Evolutionary conservation across 2,797 vertebrate genomes (phyloP).

Genomic region (Helostoma temminkii): DNA sequence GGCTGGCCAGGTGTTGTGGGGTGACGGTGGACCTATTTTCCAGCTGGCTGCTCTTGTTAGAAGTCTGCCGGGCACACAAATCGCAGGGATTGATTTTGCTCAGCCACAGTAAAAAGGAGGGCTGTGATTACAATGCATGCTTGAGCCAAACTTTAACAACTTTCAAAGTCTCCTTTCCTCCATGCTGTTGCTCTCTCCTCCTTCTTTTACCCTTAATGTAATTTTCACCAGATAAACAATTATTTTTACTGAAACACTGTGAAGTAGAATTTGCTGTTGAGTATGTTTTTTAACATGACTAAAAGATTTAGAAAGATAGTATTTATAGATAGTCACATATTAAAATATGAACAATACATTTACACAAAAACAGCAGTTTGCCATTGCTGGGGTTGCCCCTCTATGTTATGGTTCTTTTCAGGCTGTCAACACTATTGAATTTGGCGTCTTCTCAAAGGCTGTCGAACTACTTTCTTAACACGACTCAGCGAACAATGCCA

Average conservation of each 20-base stretch:
- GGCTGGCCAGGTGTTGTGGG: slow-evolving; percentile 80
- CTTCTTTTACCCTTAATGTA: slow-evolving; percentile 1
- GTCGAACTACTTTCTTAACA: slow-evolving; percentile 45
- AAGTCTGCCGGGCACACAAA: slow-evolving; percentile 85
- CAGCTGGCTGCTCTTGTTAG: slow-evolving; percentile 89
- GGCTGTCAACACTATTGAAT: slow-evolving; percentile 39
- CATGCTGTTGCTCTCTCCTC: not conserved
- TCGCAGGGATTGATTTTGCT: slow-evolving; percentile 87
- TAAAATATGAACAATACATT: slow-evolving; percentile 18
- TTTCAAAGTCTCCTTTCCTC: slow-evolving; percentile 49
- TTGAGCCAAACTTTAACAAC: slow-evolving; percentile 69
- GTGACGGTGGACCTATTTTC: slow-evolving; percentile 89
- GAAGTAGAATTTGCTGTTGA: slow-evolving; percentile 14
- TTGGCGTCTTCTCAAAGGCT: slow-evolving; percentile 38
- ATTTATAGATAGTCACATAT: not conserved
- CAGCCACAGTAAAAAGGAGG: slow-evolving; percentile 57
- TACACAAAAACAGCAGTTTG: slow-evolving; percentile 1
- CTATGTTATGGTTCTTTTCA: not conserved
- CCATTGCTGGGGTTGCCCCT: not conserved
- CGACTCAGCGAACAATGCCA: slow-evolving; percentile 34
- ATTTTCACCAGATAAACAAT: slow-evolving; percentile 42
- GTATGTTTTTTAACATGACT: not conserved
- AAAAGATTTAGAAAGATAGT: not conserved
- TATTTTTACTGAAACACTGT: slow-evolving; percentile 24
- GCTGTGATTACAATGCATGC: slow-evolving; percentile 72